Base-by-base conservation (phyloP, 2,888 invertebrate species). In the Trissonchulus sp. region DNA sequence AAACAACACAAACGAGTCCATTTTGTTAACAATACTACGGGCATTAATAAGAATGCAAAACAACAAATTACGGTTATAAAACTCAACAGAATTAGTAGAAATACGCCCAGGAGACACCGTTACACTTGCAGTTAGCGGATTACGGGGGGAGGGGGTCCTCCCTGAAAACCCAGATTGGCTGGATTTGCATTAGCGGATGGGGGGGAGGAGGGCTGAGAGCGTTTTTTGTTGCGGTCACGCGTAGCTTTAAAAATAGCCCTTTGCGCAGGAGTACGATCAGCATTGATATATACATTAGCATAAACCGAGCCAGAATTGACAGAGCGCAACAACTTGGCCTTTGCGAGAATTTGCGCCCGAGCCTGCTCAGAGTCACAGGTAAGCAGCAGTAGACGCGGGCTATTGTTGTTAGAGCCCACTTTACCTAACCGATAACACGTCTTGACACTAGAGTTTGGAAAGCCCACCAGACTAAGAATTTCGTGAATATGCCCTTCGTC, bases 201-300 rank as follows among this genome's bases (percentile, higher is more conserved):
- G n/a, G n/a, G n/a, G n/a, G n/a, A n/a, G n/a, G n/a, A n/a, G n/a
- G n/a, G n/a, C n/a, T n/a, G n/a, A n/a, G n/a, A n/a, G n/a, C n/a
- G n/a, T n/a, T n/a, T n/a, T n/a, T n/a, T n/a, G n/a, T n/a, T n/a
- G n/a, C n/a, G n/a, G n/a, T n/a, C n/a, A n/a, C n/a, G n/a, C n/a
- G n/a, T n/a, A n/a, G n/a, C n/a, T n/a, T n/a, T n/a, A 18, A 60
- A 60, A 60, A n/a, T 60, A 18, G 18, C 18, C 60, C n/a, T n/a
- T 60, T 60, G 60, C 60, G n/a, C n/a, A 18, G 60, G 60, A n/a
- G 60, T 60, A n/a, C 60, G 60, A n/a, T 60, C 60, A 18, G 60
- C 60, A 60, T 60, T 60, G 60, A 60, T 60, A 60, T 60, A 60
- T 60, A 60, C n/a, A n/a, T 60, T 60, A 60, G 18, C 18, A 60